phyloP scores from a whole-genome alignment of 2,888 invertebrate species.

The Trissolcus brochymenae region DNA sequence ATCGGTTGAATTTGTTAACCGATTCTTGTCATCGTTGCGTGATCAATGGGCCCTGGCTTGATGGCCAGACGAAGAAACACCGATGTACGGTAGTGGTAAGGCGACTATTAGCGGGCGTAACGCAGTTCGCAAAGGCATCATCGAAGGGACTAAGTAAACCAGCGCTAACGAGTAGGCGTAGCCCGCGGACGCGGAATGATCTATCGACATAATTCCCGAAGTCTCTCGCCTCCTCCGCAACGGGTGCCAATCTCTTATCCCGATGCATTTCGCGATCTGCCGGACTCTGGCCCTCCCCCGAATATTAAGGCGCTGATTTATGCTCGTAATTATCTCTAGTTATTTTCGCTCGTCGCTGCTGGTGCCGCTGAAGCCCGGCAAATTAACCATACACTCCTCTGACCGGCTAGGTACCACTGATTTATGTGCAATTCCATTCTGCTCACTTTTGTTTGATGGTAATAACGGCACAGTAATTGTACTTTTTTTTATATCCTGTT shows the following conservation, averaged over 20 bases:
- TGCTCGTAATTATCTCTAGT: conserved; percentile 76
- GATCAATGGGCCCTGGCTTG: conserved; percentile 44
- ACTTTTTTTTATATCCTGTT: conserved; percentile 29
- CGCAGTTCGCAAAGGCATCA: conserved; percentile 69
- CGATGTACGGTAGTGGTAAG: conserved; percentile 73
- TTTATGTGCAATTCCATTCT: conserved; percentile 65
- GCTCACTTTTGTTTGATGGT: conserved; percentile 45
- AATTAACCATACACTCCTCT: conserved; percentile 64
- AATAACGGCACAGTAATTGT: conserved; percentile 51
- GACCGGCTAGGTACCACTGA: conserved; percentile 48
- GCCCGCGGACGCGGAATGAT: conserved; percentile 71
- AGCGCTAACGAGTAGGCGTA: conserved; percentile 75
- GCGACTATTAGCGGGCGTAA: conserved; percentile 75
- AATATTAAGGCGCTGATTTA: conserved; percentile 76
- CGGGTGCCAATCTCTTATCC: conserved; percentile 54
- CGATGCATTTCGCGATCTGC: conserved; percentile 36
- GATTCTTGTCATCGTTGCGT: conserved; percentile 22
- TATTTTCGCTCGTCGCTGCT: conserved; percentile 69
- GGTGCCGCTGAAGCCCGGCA: conserved; percentile 69
- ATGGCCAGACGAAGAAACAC: conserved; percentile 21
- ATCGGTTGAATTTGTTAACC: conserved; percentile 1
- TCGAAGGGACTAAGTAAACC: conserved; percentile 72
- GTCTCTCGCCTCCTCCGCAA: conserved; percentile 53
- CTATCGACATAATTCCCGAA: conserved; percentile 68
- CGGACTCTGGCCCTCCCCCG: conserved; percentile 65